Percentiles rank a stretch among this genome's conserved stretches.
phyloP scores from a whole-genome alignment of 1,140 invertebrate genomes.

The Megalopta genalis region DNA sequence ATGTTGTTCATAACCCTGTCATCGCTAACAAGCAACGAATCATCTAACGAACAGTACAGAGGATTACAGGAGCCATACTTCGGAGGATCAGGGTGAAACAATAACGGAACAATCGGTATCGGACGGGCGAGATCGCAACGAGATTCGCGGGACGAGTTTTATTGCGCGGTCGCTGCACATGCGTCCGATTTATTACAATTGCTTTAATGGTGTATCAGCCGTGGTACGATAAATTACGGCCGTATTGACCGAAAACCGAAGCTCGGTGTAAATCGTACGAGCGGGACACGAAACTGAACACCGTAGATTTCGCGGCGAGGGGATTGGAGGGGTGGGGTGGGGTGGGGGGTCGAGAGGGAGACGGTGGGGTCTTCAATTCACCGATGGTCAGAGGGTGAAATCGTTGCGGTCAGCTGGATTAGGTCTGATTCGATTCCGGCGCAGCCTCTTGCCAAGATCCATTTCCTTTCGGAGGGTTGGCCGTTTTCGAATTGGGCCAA shows the following conservation, averaged over 20 bases:
- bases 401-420: constrained; percentile 63
- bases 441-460: constrained; percentile 62
- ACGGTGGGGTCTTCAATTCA: constrained; percentile 1
- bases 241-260: constrained; percentile 39
- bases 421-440: constrained; percentile 62
- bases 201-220: constrained; percentile 33
- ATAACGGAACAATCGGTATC: constrained; percentile 9
- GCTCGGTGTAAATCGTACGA: constrained; percentile 38
- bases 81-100: constrained; percentile 4
- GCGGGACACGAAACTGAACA: constrained; percentile 42
- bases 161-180: background rate
- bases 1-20: background rate
- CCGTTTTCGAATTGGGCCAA: constrained; percentile 62
- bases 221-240: constrained; percentile 26
- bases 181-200: constrained; percentile 34
- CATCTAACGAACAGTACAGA: background rate
- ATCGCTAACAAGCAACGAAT: background rate
- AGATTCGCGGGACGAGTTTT: constrained; percentile 6
- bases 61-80: background rate
- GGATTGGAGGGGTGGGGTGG: background rate
- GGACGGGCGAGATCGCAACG: constrained; percentile 1
- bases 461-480: constrained; percentile 53
- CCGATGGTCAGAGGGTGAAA: constrained; percentile 41
- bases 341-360: background rate
- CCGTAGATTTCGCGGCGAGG: constrained; percentile 3